A percentile compares a stretch with the other conserved stretches of the same genome.
phyloP scores from a whole-genome alignment of 2,888 invertebrate genomes.

The Calephelis perditalis region DNA sequence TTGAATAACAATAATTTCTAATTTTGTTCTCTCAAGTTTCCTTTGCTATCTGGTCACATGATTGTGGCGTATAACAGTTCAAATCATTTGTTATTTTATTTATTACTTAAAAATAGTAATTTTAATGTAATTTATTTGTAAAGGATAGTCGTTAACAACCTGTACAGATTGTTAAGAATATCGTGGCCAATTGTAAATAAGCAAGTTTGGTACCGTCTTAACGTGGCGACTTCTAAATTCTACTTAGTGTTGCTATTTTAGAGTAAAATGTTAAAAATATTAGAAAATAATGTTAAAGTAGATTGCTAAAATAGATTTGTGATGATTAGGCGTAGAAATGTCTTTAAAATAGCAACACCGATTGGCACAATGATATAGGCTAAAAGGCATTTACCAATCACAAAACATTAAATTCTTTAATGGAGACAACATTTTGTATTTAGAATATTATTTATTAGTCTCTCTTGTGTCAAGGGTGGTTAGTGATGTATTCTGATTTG shows the following conservation, averaged over 20 bases:
- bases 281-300: constrained; percentile 4
- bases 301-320: constrained; percentile 12
- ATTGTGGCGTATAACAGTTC: constrained; percentile 1
- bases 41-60: neutral
- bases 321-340: constrained; percentile 12
- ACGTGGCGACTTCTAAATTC: neutral
- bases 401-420: neutral
- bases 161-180: constrained; percentile 39
- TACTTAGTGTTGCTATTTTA: constrained; percentile 7
- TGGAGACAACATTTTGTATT: neutral
- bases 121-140: constrained; percentile 70
- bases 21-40: neutral
- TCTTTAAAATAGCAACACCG: constrained; percentile 4
- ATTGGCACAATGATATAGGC: neutral
- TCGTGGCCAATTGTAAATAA: neutral
- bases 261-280: neutral
- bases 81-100: constrained; percentile 63
- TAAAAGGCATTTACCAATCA: neutral
- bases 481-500: constrained; percentile 39
- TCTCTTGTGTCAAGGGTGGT: constrained; percentile 13
- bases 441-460: constrained; percentile 4
- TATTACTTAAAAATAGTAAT: constrained; percentile 65
- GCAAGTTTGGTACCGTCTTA: constrained; percentile 5
- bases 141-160: constrained; percentile 46
- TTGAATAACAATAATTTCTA: too few relatives aligned